These are phyloP conservation scores for Drosophila diplacantha DNA, from an alignment of 2,888 invertebrate species.

Conservation along the genomic window DNA sequence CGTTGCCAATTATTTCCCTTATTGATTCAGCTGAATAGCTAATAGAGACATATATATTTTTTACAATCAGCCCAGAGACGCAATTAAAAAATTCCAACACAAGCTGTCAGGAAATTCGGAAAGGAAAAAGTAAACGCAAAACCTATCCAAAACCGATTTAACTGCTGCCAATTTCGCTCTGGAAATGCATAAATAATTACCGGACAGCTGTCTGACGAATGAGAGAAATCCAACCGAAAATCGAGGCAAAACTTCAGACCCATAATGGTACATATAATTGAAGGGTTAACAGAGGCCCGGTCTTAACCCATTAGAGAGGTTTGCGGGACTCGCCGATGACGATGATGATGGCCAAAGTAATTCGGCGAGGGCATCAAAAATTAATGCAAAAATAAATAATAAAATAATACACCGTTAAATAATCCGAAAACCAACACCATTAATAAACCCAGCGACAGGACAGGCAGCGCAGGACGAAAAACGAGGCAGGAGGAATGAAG, in stretches of 20 bases:
- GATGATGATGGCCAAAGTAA: conserved; percentile 23
- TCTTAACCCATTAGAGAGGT: conserved; percentile 41
- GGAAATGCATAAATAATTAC: conserved; percentile 33
- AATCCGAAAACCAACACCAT: conserved; percentile 75
- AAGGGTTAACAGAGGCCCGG: conserved; percentile 19
- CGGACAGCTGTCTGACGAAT: conserved; percentile 32
- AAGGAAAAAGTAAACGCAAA: conserved; percentile 20
- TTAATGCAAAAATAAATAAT: conserved; percentile 75
- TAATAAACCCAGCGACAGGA: conserved; percentile 65
- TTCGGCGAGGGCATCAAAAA: conserved; percentile 61
- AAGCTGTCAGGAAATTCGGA: conserved; percentile 45
- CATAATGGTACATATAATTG: conserved; percentile 24
- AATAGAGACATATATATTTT: conserved; percentile 14
- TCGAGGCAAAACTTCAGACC: conserved; percentile 46
- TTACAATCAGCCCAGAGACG: conserved; percentile 32
- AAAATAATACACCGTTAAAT: conserved; percentile 75
- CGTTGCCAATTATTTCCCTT: conserved; percentile 13
- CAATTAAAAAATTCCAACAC: conserved; percentile 59
- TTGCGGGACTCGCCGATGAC: conserved; percentile 26
- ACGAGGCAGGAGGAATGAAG: conserved; percentile 1
- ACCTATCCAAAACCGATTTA: conserved; percentile 15
- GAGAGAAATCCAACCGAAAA: conserved; percentile 54
- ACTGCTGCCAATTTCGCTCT: too few relatives aligned
- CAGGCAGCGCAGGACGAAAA: conserved; percentile 24
- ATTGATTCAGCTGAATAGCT: conserved; percentile 30